A percentile compares a stretch with the other conserved stretches of the same genome.
These are phyloP conservation scores for Chrysina gloriosa DNA, from an alignment of 2,888 invertebrate genomes.

Conservation along the genomic window DNA sequence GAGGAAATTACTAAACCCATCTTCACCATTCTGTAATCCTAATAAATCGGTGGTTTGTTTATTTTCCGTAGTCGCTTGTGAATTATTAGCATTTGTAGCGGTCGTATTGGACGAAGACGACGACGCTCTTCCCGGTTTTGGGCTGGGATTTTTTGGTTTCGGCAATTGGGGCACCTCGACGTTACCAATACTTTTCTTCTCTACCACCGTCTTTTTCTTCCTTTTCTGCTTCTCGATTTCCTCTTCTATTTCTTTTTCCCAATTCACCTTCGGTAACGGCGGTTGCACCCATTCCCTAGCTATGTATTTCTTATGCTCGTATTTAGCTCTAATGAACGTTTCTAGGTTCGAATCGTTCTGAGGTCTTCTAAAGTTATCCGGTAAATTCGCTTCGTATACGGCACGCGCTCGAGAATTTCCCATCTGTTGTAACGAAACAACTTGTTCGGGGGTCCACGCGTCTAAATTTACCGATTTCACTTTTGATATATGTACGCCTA, in stretches of 20 bases:
- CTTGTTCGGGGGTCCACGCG: constrained; percentile 97
- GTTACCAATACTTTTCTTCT: constrained; percentile 63
- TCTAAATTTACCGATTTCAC: constrained; percentile 99
- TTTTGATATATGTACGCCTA: constrained; percentile 98
- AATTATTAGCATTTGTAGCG: constrained; percentile 51
- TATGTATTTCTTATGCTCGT: constrained; percentile 98
- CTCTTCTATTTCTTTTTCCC: constrained; percentile 89
- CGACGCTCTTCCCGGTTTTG: constrained; percentile 65
- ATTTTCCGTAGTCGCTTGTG: constrained; percentile 56
- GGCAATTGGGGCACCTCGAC: constrained; percentile 70
- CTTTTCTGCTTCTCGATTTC: constrained; percentile 85
- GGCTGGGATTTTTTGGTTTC: constrained; percentile 71
- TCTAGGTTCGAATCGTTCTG: constrained; percentile 95
- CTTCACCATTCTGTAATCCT: constrained; percentile 69
- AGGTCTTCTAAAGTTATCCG: constrained; percentile 94
- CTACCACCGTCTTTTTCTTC: constrained; percentile 76
- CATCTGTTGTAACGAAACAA: constrained; percentile 91
- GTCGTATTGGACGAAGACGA: constrained; percentile 26
- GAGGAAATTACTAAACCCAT: constrained; percentile 80
- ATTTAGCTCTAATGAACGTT: constrained; percentile 96
- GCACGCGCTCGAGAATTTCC: constrained; percentile 97
- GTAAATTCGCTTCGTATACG: constrained; percentile 96
- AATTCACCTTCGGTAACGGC: constrained; percentile 81
- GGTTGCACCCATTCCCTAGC: constrained; percentile 98
- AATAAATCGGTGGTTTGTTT: constrained; percentile 54